Conservation (phyloP, 2,888 invertebrate genomes). For the Pandemis cinnamomeana region DNA sequence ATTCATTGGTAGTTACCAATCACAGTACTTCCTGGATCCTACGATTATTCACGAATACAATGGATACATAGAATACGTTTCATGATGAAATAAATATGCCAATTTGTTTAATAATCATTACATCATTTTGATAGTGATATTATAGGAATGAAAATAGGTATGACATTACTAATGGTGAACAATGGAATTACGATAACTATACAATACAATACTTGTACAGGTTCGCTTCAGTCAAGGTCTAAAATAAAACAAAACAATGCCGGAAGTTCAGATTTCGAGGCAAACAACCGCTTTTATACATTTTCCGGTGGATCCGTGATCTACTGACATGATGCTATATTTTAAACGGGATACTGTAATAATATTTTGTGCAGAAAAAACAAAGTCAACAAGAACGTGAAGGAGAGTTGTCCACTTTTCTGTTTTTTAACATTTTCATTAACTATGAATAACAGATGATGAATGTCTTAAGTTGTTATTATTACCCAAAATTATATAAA, state of each 20-base stretch:
- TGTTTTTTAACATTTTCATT: no score
- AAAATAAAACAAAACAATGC: constrained; percentile 14
- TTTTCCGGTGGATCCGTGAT: neutral
- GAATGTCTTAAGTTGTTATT: no score
- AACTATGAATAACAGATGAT: no score
- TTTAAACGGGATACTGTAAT: neutral
- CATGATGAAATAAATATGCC: constrained; percentile 38
- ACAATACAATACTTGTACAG: constrained; percentile 6
- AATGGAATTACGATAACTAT: neutral
- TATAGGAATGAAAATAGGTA: constrained; percentile 27
- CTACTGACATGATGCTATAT: neutral
- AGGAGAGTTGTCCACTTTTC: no score
- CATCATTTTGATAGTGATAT: constrained; percentile 1
- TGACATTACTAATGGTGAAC: constrained; percentile 1
- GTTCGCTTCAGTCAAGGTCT: constrained; percentile 21
- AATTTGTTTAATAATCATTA: constrained; percentile 30
- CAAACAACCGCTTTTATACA: constrained; percentile 1
- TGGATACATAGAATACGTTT: constrained; percentile 51
- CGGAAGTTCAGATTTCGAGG: neutral
- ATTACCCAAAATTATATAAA: constrained; percentile 28
- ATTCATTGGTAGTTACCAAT: constrained; percentile 73
- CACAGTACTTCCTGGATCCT: constrained; percentile 77
- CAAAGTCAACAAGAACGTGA: no score
- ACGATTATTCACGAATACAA: constrained; percentile 66
- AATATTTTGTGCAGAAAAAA: no score